Base-by-base conservation (phyloP, 92 coral and sea anemone genomes). In the Chrysogorgia sp. region DNA sequence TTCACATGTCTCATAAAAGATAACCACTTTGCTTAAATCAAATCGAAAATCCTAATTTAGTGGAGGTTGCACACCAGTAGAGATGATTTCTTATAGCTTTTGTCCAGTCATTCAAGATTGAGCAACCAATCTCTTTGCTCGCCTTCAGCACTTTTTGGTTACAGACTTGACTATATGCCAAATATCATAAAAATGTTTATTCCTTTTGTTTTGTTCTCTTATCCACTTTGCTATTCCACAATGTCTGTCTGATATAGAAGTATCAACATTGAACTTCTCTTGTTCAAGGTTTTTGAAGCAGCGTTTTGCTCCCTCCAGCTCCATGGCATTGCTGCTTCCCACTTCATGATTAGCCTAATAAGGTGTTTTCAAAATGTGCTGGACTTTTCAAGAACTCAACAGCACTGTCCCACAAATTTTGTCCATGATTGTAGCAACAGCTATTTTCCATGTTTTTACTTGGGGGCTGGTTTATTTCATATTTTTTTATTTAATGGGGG, bases 21-120 rank as follows among this genome's bases (percentile, higher is more conserved):
- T 22, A 47, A 70, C 87, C 90, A 87, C 55, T 87, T 87, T 25
- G 90, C 87, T 23, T 57, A 64, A 40, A 87, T 83, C 40, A 87
- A 30, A 17, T 34, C 40, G 69, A 77, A 64, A 83, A 87, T 22
- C 90, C 90, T 7, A 52, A 58, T 23, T 57, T 87, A 21, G 90
- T 83, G 24, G 87, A 82, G 33, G 84, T 77, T 6, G 72, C 85
- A 79, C 90, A 77, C 90, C 90, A 87, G 81, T 77, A 87, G 58
- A 87, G 47, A 57, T 87, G 90, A 19, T 71, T 60, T 30, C 81
- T 19, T 4, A 79, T 71, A 17, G 81, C 84, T 64, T 78, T 87
- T n/a, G 82, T 71, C 90, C 90, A 87, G 23, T 50, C 76, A 10
- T 37, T 43, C 10, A 87, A 77, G 19, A 29, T 25, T 34, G 77